Evolutionary conservation across 2,113 vertebrate genomes (phyloP).

Genomic region (Craseonycteris thonglongyai): DNA sequence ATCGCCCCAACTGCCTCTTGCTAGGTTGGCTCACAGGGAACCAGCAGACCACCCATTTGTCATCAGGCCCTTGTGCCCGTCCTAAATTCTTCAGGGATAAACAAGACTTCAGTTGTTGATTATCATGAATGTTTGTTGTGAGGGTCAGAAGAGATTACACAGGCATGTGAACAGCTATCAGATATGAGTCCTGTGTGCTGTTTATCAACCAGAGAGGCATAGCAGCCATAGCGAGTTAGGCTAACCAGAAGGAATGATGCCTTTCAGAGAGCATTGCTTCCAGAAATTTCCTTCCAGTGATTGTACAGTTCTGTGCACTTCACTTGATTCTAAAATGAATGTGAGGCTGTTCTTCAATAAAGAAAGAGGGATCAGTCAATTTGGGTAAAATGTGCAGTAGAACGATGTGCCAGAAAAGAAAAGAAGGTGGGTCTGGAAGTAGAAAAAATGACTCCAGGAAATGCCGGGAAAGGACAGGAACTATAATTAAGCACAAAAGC

Average conservation of each 20-base stretch:
- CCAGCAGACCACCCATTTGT: not conserved
- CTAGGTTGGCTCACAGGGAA: no score
- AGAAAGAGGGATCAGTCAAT: not conserved
- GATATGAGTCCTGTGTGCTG: accelerated
- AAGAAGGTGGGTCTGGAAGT: not conserved
- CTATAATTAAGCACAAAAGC: not conserved
- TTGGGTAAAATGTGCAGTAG: not conserved
- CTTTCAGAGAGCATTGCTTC: not conserved
- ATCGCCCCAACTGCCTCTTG: not conserved
- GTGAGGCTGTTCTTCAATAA: not conserved
- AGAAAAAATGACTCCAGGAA: not conserved
- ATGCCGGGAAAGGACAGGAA: not conserved
- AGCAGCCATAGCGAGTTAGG: not conserved
- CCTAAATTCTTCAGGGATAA: not conserved
- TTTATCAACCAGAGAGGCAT: not conserved
- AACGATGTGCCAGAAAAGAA: not conserved
- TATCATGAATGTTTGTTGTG: not conserved
- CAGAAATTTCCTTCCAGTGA: not conserved
- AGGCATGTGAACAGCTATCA: not conserved
- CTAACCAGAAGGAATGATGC: not conserved
- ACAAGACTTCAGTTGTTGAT: not conserved
- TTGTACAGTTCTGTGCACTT: not conserved
- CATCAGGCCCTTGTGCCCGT: no score
- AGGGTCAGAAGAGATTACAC: not conserved
- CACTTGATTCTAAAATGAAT: not conserved